Conservation (phyloP, 2,113 vertebrate species). For the Egretta garzetta region DNA sequence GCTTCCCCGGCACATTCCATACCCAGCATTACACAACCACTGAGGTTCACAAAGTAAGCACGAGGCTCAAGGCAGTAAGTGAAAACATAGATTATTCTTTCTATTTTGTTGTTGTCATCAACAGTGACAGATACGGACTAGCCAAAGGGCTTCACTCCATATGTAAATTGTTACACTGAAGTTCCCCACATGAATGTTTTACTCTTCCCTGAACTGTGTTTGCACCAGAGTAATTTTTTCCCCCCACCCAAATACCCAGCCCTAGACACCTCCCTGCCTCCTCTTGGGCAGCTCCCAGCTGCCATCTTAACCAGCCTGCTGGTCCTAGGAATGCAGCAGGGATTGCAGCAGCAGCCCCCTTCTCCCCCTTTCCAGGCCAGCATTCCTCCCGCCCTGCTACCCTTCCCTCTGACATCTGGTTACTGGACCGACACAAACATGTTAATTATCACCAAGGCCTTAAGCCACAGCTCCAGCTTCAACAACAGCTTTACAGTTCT, state of each 20-base stretch:
- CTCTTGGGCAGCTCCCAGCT: background rate
- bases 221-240: background rate
- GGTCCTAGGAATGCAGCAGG: background rate
- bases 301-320: background rate
- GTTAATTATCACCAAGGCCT: background rate
- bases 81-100: background rate
- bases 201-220: background rate
- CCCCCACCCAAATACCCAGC: background rate
- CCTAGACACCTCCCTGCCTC: background rate
- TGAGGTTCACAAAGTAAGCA: background rate
- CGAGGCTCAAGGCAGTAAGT: background rate
- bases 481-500: background rate
- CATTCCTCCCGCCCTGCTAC: background rate
- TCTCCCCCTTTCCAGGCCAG: background rate
- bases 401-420: background rate
- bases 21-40: background rate
- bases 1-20: background rate
- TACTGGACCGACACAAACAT: background rate
- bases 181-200: background rate
- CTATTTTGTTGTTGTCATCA: background rate
- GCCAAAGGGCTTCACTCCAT: background rate
- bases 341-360: background rate
- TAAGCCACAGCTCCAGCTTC: background rate
- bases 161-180: background rate
- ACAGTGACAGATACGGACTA: accelerated